These are phyloP conservation scores for Nemotelus pantherinus DNA, from an alignment of 2,888 invertebrate species.

Conservation along the genomic window DNA sequence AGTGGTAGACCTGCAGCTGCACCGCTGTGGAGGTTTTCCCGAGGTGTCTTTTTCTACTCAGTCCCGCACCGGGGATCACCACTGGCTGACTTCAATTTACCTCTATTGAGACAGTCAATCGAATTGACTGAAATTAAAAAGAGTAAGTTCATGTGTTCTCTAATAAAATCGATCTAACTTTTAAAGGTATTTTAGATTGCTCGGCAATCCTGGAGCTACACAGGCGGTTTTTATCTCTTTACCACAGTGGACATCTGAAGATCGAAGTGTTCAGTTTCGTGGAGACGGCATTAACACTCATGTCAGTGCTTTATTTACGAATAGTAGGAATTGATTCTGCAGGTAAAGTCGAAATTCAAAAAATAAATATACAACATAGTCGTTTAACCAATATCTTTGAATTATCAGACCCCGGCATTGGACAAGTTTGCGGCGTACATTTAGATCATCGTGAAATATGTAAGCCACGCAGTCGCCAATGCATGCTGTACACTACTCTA, in stretches of 20 bases:
- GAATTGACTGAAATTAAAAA: constrained; percentile 82
- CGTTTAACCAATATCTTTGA: neutral
- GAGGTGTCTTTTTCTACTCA: constrained; percentile 83
- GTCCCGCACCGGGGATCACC: constrained; percentile 87
- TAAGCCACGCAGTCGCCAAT: constrained; percentile 78
- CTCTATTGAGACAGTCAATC: constrained; percentile 78
- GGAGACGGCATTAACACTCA: constrained; percentile 79
- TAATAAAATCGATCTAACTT: neutral
- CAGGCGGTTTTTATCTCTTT: constrained; percentile 69
- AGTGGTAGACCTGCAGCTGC: constrained; percentile 64
- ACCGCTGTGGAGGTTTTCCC: constrained; percentile 69
- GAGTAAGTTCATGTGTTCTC: constrained; percentile 67
- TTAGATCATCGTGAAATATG: constrained; percentile 87
- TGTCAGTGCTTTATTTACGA: constrained; percentile 77
- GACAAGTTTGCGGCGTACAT: constrained; percentile 77
- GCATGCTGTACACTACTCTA: constrained; percentile 75
- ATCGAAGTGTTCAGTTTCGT: constrained; percentile 77
- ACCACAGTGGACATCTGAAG: constrained; percentile 66
- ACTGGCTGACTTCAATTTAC: constrained; percentile 78
- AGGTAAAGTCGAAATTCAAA: constrained; percentile 66
- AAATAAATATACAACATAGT: neutral
- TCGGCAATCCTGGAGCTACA: constrained; percentile 75
- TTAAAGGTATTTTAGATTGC: constrained; percentile 69
- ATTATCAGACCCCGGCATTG: constrained; percentile 79
- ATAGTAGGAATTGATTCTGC: constrained; percentile 83